phyloP scores from a whole-genome alignment of 2,113 vertebrate species.

The Pteronura brasiliensis region DNA sequence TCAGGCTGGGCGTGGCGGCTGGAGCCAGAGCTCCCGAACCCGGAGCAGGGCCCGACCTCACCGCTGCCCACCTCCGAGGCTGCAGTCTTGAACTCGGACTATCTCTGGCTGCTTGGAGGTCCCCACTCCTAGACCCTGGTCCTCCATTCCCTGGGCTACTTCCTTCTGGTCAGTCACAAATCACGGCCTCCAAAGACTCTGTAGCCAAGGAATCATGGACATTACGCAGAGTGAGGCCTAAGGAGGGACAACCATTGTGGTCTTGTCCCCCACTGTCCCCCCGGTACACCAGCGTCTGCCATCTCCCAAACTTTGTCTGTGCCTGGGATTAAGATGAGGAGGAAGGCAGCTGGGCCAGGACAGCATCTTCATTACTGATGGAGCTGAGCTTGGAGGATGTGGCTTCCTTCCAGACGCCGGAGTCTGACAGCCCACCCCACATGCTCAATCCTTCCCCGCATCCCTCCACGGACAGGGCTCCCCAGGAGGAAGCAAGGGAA shows the following conservation, averaged over 20 bases:
- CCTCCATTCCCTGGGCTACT: background rate
- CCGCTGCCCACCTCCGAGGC: fast-evolving
- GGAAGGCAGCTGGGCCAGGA: no score
- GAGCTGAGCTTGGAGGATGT: background rate
- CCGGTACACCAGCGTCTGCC: no score
- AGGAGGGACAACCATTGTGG: fast-evolving
- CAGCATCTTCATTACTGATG: fast-evolving
- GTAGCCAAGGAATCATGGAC: background rate
- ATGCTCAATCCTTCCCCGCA: background rate
- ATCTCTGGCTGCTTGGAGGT: background rate
- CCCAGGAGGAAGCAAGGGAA: background rate
- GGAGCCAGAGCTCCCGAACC: background rate
- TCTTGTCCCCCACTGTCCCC: no score
- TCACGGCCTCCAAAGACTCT: background rate
- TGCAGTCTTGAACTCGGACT: background rate
- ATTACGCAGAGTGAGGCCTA: background rate
- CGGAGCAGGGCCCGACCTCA: no score
- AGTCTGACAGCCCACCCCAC: background rate
- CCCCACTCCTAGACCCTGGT: background rate
- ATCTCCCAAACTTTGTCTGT: background rate
- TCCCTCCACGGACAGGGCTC: background rate
- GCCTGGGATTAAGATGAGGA: background rate
- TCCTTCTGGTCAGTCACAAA: background rate
- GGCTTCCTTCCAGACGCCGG: background rate
- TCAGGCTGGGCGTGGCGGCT: background rate